Conservation (phyloP, 2,888 invertebrate species). For the Protonemura montana region DNA sequence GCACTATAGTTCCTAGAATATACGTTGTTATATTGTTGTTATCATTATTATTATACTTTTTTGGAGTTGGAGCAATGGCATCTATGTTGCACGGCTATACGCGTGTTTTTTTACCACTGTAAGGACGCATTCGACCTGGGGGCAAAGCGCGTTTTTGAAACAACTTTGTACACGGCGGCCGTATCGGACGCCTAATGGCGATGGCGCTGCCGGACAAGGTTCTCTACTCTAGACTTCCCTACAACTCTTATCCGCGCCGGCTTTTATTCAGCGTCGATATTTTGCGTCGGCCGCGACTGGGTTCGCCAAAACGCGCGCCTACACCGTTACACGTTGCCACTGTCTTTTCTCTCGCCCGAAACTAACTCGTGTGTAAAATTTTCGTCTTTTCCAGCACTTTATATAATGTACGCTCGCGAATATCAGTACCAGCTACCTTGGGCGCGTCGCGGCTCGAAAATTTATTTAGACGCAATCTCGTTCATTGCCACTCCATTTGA, state of each 20-base stretch:
- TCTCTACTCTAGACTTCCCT: neutral
- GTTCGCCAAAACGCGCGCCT: no score
- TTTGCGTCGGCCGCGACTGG: neutral
- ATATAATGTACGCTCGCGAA: neutral
- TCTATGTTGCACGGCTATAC: constrained; percentile 8
- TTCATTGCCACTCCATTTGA: constrained; percentile 32
- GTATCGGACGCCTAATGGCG: neutral
- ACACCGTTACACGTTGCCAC: neutral
- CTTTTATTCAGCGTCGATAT: neutral
- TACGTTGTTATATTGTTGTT: constrained; percentile 25
- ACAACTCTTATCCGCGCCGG: neutral
- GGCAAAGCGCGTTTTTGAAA: constrained; percentile 26
- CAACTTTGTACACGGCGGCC: neutral
- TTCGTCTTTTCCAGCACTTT: neutral
- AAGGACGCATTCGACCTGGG: neutral
- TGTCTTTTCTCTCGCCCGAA: neutral
- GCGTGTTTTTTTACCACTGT: neutral
- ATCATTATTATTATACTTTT: constrained; percentile 23
- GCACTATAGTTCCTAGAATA: neutral
- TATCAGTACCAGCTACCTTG: neutral
- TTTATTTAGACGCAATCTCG: constrained; percentile 25
- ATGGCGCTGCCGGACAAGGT: neutral
- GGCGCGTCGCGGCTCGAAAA: neutral
- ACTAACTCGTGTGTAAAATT: neutral
- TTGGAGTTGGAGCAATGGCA: neutral